A percentile compares a stretch with the other conserved stretches of the same genome.
Conservation (phyloP, 2,113 vertebrate genomes). For the Cyanoramphus novaezelandiae region DNA sequence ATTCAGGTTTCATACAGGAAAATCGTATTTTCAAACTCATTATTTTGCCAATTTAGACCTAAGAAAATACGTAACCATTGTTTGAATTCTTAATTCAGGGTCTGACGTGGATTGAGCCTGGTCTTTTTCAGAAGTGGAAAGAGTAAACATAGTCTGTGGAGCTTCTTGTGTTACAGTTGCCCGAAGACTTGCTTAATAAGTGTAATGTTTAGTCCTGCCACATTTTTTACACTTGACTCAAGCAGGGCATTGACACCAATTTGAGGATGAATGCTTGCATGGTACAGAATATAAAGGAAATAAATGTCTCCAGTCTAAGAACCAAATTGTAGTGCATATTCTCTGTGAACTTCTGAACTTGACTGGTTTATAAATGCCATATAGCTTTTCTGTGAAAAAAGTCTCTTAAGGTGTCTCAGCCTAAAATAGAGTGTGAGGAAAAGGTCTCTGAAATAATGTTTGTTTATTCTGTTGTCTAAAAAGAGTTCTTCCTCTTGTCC, state of each 20-base stretch:
- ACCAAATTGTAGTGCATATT: background rate
- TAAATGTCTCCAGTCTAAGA: background rate
- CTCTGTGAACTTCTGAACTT: background rate
- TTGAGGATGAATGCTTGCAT: background rate
- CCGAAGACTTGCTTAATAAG: background rate
- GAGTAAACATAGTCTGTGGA: background rate
- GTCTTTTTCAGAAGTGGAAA: background rate
- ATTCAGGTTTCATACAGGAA: background rate
- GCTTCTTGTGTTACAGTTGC: background rate
- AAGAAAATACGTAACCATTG: background rate
- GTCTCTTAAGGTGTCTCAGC: background rate
- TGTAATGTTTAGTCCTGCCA: background rate
- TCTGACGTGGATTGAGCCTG: background rate
- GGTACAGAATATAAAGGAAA: background rate
- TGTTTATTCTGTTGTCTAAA: slow-evolving; percentile 13
- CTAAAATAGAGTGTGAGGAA: background rate
- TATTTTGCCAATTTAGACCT: background rate
- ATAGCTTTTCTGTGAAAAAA: background rate
- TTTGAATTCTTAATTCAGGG: background rate
- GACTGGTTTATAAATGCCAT: background rate
- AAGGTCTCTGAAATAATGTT: background rate
- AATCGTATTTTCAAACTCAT: background rate
- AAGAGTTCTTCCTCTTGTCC: slow-evolving; percentile 5
- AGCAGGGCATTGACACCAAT: background rate
- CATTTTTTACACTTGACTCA: slow-evolving; percentile 9